Evolutionary conservation across 2,888 invertebrate species (phyloP), one percentile per base, ranked within the genome.

Genomic region (Drosophila neotestacea): DNA sequence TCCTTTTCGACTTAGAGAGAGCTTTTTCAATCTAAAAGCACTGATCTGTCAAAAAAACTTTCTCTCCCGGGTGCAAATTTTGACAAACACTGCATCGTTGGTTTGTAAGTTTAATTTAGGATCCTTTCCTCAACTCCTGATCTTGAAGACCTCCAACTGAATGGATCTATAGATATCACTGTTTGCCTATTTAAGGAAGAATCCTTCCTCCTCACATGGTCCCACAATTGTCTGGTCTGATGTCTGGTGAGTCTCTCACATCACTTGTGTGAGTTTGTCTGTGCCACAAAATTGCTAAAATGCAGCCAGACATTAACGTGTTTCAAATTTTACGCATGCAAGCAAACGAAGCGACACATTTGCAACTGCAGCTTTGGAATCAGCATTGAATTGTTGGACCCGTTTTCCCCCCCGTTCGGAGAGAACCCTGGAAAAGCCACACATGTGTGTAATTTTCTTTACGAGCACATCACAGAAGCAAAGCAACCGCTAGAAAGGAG

Each of bases 391-490:
- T 56, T 56, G 56, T 66, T 66, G 41, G 42, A 47, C 36, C 44
- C 47, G 22, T 3, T 22, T 16, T 7, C 27, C 22, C 28, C 10
- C 30, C 11, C 0, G 22, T 6, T 41, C 11, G 38, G 22, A n/a
- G 5, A 32, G n/a, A 22, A 28, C 38, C 27, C 32, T 54, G 68
- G 66, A 73, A 70, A 73, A 71, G 58, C 80, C 83, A 82, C 85
- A 78, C 73, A 85, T 82, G 83, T 88, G 88, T 77, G 83, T 85
- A 82, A 85, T 85, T 85, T 80, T 79, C 84, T 85, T 87, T 81
- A 79, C 85, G 79, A 74, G 73, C 56, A 22, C 46, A 48, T 32
- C 44, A 27, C 0, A 13, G 70, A 41, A 34, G 7, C 41, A 36
- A 13, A 46, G 58, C 61, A 46, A 48, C 46, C 58, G 58, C 47